phyloP scores from a whole-genome alignment of 1,140 invertebrate genomes.

The Spodoptera litura region DNA sequence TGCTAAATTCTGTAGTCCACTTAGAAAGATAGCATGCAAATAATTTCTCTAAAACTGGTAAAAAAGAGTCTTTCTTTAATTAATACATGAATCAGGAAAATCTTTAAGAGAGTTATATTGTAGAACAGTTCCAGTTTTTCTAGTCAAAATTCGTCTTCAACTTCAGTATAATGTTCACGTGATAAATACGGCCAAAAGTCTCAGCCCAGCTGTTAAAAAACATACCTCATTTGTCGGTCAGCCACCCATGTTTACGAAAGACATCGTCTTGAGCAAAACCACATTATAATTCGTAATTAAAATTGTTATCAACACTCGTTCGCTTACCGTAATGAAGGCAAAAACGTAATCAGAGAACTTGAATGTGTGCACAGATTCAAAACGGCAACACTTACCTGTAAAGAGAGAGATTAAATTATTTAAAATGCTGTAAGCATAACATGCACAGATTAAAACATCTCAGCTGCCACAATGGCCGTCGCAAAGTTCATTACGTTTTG shows the following conservation, averaged over 20 bases:
- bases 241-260: background rate
- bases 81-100: no score
- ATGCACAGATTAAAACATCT: constrained; percentile 51
- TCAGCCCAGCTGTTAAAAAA: background rate
- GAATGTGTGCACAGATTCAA: constrained; percentile 45
- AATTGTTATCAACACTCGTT: constrained; percentile 6
- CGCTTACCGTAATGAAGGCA: constrained; percentile 23
- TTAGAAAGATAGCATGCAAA: no score
- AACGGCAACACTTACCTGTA: constrained; percentile 68
- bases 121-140: no score
- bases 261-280: background rate
- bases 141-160: no score
- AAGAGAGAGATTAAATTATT: constrained; percentile 66
- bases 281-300: background rate
- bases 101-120: no score
- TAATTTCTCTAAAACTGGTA: no score
- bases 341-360: constrained; percentile 23
- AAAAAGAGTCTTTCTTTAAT: no score
- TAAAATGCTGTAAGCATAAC: constrained; percentile 51
- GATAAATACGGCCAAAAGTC: no score
- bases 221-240: background rate
- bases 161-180: no score
- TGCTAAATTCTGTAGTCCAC: no score
- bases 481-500: constrained; percentile 54
- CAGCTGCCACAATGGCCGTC: constrained; percentile 53